A percentile compares a stretch with the other conserved stretches of the same genome.
phyloP scores from a whole-genome alignment of 2,113 vertebrate genomes.

The Bos taurus region ARS-UCD2.0 NC_037343.1:33600001-33600500 shows the following conservation, averaged over 20 bases:
- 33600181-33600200: neutral
- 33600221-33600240: neutral
- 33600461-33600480: neutral
- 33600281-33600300: neutral
- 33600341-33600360: neutral
- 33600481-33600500: neutral
- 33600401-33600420: neutral
- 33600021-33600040: neutral
- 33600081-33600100: neutral
- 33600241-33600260: neutral
- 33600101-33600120: neutral
- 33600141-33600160: neutral
- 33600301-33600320: neutral
- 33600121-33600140: neutral
- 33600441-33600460: neutral
- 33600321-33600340: neutral
- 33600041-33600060: neutral
- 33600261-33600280: neutral
- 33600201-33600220: neutral
- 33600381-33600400: neutral
- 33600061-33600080: neutral
- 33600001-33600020: neutral
- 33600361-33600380: neutral
- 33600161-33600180: neutral
- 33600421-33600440: neutral